These are phyloP conservation scores for Euborellia annulipes DNA, from an alignment of 1,140 invertebrate species.

Conservation along the genomic window DNA sequence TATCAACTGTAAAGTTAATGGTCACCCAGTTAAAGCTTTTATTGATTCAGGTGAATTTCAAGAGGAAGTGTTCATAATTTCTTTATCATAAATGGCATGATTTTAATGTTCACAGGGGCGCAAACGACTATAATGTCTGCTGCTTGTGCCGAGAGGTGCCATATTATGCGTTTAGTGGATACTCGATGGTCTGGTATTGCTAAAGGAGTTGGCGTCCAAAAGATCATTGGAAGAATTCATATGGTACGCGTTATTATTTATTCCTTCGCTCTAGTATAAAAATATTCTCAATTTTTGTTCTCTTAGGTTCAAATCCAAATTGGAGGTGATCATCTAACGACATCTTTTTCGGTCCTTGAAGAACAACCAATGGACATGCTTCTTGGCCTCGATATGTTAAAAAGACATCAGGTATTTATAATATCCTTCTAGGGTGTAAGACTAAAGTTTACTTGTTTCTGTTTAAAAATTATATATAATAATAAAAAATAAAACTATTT, in stretches of 20 bases:
- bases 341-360: slow-evolving; percentile 94
- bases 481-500: too few relatives aligned
- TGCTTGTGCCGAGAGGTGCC: slow-evolving; percentile 80
- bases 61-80: background rate
- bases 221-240: slow-evolving; percentile 89
- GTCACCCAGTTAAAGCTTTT: slow-evolving; percentile 90
- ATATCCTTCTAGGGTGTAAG: background rate
- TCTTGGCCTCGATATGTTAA: slow-evolving; percentile 91
- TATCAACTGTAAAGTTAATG: slow-evolving; percentile 91
- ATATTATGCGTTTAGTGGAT: slow-evolving; percentile 91
- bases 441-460: too few relatives aligned
- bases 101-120: too few relatives aligned
- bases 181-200: slow-evolving; percentile 44
- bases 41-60: slow-evolving; percentile 57
- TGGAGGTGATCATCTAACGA: slow-evolving; percentile 80
- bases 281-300: slow-evolving; percentile 23
- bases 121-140: slow-evolving; percentile 92
- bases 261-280: too few relatives aligned
- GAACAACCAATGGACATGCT: slow-evolving; percentile 98
- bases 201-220: slow-evolving; percentile 87
- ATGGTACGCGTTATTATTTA: too few relatives aligned
- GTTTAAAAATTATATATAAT: too few relatives aligned
- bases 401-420: slow-evolving; percentile 66
- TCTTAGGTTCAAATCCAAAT: slow-evolving; percentile 68
- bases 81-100: too few relatives aligned